Evolutionary conservation across 2,888 invertebrate genomes (phyloP).

Genomic region (Steromphala cineraria): DNA sequence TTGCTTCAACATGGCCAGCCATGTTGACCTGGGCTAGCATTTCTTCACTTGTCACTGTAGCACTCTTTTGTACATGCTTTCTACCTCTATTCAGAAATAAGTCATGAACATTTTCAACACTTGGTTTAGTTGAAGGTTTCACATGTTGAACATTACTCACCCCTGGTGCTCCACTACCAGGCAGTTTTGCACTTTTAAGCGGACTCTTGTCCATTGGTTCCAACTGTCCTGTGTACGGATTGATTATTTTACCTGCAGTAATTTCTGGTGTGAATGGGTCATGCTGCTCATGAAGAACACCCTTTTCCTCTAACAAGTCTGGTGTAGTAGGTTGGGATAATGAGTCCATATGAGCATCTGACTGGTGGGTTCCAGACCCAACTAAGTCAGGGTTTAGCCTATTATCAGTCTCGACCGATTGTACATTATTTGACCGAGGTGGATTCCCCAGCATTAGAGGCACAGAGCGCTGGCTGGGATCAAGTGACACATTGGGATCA

Average conservation of each 20-base stretch:
- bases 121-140: slow-evolving; percentile 10
- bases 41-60: slow-evolving; percentile 11
- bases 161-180: not conserved
- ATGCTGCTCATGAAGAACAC: slow-evolving; percentile 9
- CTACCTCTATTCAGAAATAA: slow-evolving; percentile 14
- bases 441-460: not conserved
- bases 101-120: slow-evolving; percentile 5
- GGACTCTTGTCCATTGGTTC: slow-evolving; percentile 67
- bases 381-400: not conserved
- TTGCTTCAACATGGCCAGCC: slow-evolving; percentile 10
- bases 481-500: slow-evolving; percentile 13
- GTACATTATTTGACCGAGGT: not conserved
- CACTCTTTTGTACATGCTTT: slow-evolving; percentile 23
- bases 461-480: not conserved
- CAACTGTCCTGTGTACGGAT: slow-evolving; percentile 68
- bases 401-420: not conserved
- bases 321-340: not conserved
- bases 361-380: not conserved
- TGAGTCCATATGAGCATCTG: not conserved
- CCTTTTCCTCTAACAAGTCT: not conserved
- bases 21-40: not conserved
- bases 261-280: slow-evolving; percentile 42
- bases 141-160: slow-evolving; percentile 3
- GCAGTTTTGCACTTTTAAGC: slow-evolving; percentile 37
- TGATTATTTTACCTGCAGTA: slow-evolving; percentile 67